Percentiles rank a stretch among this genome's conserved stretches.
Conservation (phyloP, 2,888 invertebrate genomes). For the Lutraria lutraria region DNA sequence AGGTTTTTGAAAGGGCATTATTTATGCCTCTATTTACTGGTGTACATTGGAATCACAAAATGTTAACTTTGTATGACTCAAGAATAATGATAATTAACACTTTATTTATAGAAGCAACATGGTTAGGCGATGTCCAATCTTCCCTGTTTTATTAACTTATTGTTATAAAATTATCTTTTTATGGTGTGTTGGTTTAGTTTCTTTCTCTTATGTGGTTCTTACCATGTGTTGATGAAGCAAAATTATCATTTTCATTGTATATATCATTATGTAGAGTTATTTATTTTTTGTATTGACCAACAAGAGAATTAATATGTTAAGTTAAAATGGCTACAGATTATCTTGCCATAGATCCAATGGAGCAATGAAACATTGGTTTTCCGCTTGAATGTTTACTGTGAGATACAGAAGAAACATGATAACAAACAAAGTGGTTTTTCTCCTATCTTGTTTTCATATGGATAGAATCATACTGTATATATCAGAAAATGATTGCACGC, state of each 20-base stretch:
- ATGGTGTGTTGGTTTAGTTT: too few relatives aligned
- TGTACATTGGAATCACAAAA: too few relatives aligned
- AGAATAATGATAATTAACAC: too few relatives aligned
- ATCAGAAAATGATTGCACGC: too few relatives aligned
- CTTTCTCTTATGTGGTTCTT: not conserved
- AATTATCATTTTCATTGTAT: constrained; percentile 7
- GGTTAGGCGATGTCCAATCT: too few relatives aligned
- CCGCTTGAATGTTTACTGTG: not conserved
- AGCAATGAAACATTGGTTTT: not conserved
- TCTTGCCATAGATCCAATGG: not conserved
- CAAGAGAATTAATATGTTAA: not conserved
- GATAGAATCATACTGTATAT: not conserved
- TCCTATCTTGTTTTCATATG: not conserved
- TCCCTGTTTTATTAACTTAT: too few relatives aligned
- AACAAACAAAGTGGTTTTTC: not conserved
- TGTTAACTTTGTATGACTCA: too few relatives aligned
- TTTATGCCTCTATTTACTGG: too few relatives aligned
- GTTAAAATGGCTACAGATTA: not conserved
- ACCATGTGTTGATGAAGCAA: too few relatives aligned
- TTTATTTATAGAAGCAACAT: too few relatives aligned
- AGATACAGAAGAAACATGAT: not conserved
- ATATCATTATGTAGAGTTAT: constrained; percentile 10
- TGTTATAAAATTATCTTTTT: too few relatives aligned
- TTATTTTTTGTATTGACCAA: not conserved
- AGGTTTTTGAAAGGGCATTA: too few relatives aligned